Base-by-base conservation (phyloP, 2,888 invertebrate genomes). In the Sarcophaga variegata region DNA sequence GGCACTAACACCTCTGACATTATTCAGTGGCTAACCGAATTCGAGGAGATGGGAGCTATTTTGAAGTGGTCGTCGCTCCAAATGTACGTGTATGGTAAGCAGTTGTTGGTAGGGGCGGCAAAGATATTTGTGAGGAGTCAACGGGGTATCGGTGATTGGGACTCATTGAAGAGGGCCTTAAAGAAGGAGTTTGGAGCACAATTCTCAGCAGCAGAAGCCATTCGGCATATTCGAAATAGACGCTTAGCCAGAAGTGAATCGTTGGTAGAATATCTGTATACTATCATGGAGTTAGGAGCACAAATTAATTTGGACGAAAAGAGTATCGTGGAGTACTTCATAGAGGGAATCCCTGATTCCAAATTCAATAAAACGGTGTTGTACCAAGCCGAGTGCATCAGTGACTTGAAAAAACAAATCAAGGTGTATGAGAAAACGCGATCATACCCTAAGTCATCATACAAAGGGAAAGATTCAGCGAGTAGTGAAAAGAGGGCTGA, bases 191-290 rank as follows among this genome's bases (percentile, higher is more conserved):
- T 87, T 70, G 75, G 87, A 14, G 12, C 45, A 11, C 71, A 27
- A 5, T n/a, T 83, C 4, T 85, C 81, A 1, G 83, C 81, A 11
- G 81, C 76, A 1, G 77, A 86, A 59, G 63, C 86, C 2, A 83
- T 84, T 47, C 66, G 63, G 12, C 59, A 67, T 37, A 60, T 87
- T 17, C 78, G 85, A 2, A 85, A 47, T 20, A 71, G 85, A 12
- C 77, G 76, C 1, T 77, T 85, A 25, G 77, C 77, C 11, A 60
- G 64, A 37, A 74, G 25, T 3, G 86, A 85, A 71, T 66, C 74
- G 0, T 45, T 86, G 3, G n/a, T 63, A 11, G 87, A 88, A 49
- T 88, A 88, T 47, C 20, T 87, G 2, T 88, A 88, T 75, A 20
- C 25, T 17, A 59, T 88, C 0, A 83, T 85, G 37, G 86, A 86